phyloP scores from a whole-genome alignment of 2,797 vertebrate genomes.

The Graptemys geographica region DNA sequence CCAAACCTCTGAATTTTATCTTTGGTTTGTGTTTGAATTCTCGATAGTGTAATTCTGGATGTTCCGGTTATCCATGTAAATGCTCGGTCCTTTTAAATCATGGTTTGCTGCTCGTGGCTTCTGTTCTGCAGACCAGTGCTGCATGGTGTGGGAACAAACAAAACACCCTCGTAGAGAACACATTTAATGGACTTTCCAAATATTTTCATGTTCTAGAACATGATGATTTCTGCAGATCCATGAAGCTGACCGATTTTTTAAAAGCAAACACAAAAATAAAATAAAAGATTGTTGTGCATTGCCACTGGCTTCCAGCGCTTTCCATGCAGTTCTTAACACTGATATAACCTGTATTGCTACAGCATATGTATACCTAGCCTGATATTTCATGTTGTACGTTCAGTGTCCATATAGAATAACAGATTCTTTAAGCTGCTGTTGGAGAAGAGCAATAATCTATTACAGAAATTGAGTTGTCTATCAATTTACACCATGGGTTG shows the following conservation, averaged over 20 bases:
- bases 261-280: not conserved
- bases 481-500: not conserved
- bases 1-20: not conserved
- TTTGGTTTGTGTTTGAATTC: not conserved
- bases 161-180: too few relatives aligned
- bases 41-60: fast-evolving
- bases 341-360: too few relatives aligned
- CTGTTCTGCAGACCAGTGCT: too few relatives aligned
- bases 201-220: too few relatives aligned
- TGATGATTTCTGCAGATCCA: too few relatives aligned
- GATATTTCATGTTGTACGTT: too few relatives aligned
- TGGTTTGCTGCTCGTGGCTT: too few relatives aligned
- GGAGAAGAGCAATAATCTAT: not conserved
- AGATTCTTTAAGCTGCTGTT: not conserved
- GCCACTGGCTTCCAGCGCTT: too few relatives aligned
- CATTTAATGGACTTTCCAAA: too few relatives aligned
- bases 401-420: not conserved
- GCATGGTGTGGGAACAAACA: too few relatives aligned
- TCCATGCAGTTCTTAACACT: too few relatives aligned
- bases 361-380: too few relatives aligned
- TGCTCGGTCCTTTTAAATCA: not conserved
- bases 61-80: not conserved
- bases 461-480: not conserved
- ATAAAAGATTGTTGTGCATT: not conserved
- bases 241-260: not conserved